phyloP scores from a whole-genome alignment of 2,888 invertebrate genomes.

The Clanis bilineata region DNA sequence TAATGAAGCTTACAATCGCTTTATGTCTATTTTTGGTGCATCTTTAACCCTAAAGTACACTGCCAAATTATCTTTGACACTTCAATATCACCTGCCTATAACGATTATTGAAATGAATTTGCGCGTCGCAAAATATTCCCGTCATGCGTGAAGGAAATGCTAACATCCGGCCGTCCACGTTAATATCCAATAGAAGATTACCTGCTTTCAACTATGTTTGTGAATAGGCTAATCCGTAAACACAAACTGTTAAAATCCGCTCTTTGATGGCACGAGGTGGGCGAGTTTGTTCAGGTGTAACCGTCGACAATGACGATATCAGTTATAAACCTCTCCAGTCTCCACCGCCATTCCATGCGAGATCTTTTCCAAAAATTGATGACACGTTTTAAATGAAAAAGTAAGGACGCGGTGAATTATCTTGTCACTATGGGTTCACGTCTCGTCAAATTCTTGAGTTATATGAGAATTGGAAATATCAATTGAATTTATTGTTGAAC shows the following conservation, averaged over 20 bases:
- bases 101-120: slow-evolving; percentile 19
- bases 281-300: slow-evolving; percentile 74
- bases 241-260: slow-evolving; percentile 77
- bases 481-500: not conserved
- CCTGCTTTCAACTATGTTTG: slow-evolving; percentile 72
- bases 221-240: slow-evolving; percentile 74
- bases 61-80: not conserved
- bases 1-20: not conserved
- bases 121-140: slow-evolving; percentile 28
- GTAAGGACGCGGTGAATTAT: slow-evolving; percentile 23
- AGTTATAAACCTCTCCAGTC: slow-evolving; percentile 58
- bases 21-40: not conserved
- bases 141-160: slow-evolving; percentile 34
- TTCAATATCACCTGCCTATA: slow-evolving; percentile 1
- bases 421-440: slow-evolving; percentile 13
- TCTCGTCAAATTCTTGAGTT: not conserved
- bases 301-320: slow-evolving; percentile 48
- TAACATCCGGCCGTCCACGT: slow-evolving; percentile 50
- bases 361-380: slow-evolving; percentile 34
- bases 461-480: not conserved
- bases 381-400: slow-evolving; percentile 42
- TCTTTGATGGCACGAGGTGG: slow-evolving; percentile 58
- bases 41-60: not conserved
- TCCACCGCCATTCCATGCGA: slow-evolving; percentile 47
- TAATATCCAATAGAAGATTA: slow-evolving; percentile 62